Evolutionary conservation across 2,888 invertebrate genomes (phyloP), one percentile per base, ranked within the genome.

Genomic region (Colletes collaris): DNA sequence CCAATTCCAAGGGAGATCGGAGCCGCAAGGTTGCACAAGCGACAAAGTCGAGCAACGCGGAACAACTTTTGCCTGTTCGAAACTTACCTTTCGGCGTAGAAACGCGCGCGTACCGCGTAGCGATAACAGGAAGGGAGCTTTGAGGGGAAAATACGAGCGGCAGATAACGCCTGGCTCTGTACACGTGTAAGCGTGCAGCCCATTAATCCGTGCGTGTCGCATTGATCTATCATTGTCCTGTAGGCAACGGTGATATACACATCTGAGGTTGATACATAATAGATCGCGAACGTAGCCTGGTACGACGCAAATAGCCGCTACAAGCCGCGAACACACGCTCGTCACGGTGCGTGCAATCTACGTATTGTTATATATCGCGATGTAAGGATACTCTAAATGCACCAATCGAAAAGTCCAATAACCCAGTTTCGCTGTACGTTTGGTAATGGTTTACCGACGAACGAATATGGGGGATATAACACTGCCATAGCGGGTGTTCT

Each of bases 151-250:
- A 90, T 89, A 90, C 90, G 90, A 88, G 89, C 86, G 70, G 62
- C 63, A 86, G 91, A 91, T 91, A 91, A 90, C 89, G 87, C 74
- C 68, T 27, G 50, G 73, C 63, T 69, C 55, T 81, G 82, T 85
- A 86, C 86, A 88, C 83, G 87, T 87, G 85, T 87, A 89, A 87
- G 88, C 87, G 86, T 87, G 82, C 81, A 84, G 87, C 88, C 91
- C 91, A 92, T 92, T 92, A 92, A 92, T 92, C 89, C 91, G 89
- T 89, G 89, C 91, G 92, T 90, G 91, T 92, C 91, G 90, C 91
- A 91, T 92, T 91, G 92, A 92, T 92, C 92, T 91, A 92, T 92
- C 92, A 91, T 92, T 92, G 91, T 92, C 90, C 91, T 71, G 80
- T 82, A 79, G 46, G 58, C 60, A 65, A 64, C 76, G 79, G 82